phyloP scores from a whole-genome alignment of 1,140 invertebrate species.

The Zaprionus africanus region DNA sequence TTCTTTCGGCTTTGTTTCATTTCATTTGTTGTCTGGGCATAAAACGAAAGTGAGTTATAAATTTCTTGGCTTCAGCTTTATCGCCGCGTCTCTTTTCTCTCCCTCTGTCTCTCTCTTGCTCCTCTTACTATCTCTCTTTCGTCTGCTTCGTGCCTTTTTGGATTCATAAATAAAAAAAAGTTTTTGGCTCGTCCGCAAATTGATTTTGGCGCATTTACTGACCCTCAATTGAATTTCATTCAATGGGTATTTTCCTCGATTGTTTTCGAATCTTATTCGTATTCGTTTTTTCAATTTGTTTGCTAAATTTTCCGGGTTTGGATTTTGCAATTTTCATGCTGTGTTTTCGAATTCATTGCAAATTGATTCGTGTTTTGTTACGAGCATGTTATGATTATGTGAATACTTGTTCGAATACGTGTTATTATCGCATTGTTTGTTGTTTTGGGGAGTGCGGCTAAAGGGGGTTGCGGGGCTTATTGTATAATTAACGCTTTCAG shows the following conservation, averaged over 20 bases:
- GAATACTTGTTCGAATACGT: conserved; percentile 28
- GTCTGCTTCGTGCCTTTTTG: conserved; percentile 9
- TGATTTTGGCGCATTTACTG: conserved; percentile 58
- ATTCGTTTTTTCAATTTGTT: conserved; percentile 35
- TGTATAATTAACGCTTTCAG: conserved; percentile 21
- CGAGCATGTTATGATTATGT: conserved; percentile 41
- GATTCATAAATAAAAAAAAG: conserved; percentile 20
- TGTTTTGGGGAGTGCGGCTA: not conserved
- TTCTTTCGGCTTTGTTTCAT: no score
- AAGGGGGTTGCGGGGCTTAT: not conserved
- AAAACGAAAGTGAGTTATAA: conserved; percentile 70
- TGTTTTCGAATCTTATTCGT: not conserved
- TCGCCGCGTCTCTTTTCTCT: conserved; percentile 1
- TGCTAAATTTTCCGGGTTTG: conserved; percentile 59
- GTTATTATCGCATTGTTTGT: conserved; percentile 48
- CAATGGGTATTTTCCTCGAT: conserved; percentile 15
- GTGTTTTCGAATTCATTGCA: conserved; percentile 46
- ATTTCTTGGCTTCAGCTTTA: conserved; percentile 41
- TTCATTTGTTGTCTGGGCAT: conserved; percentile 3
- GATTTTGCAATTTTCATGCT: conserved; percentile 29
- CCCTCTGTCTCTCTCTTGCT: not conserved
- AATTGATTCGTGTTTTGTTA: conserved; percentile 64
- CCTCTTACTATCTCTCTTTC: not conserved
- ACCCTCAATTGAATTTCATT: conserved; percentile 52
- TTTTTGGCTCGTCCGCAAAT: conserved; percentile 40